These are phyloP conservation scores for Himantopus leucocephalus DNA, from an alignment of 2,113 vertebrate species.

Conservation along the genomic window DNA sequence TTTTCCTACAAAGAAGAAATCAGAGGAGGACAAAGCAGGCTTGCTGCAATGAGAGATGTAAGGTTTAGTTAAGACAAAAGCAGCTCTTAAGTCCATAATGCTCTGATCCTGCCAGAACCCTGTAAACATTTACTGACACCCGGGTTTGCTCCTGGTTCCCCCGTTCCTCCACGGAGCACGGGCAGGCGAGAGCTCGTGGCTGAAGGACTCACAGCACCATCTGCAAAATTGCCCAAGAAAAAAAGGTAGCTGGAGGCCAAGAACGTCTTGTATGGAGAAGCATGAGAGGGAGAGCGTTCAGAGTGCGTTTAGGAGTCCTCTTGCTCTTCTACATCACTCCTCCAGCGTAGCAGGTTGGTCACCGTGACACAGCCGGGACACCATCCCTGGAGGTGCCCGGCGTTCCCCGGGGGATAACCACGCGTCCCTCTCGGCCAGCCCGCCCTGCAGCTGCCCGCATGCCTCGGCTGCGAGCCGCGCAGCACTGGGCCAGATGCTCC, in stretches of 20 bases:
- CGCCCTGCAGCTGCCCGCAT: background rate
- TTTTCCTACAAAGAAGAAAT: background rate
- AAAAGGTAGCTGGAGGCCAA: background rate
- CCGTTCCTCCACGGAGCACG: fast-evolving
- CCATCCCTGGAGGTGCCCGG: background rate
- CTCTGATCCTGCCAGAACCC: background rate
- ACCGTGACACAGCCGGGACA: background rate
- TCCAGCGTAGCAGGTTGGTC: fast-evolving
- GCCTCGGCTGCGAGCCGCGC: background rate
- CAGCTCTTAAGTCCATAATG: background rate
- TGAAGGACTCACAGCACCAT: background rate
- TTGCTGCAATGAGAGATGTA: background rate
- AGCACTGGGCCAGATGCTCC: background rate
- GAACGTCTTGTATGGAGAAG: background rate
- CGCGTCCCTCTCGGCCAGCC: background rate
- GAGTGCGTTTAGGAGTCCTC: background rate
- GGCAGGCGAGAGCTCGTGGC: fast-evolving
- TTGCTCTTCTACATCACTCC: background rate
- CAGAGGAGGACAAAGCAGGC: background rate
- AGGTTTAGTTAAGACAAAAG: fast-evolving
- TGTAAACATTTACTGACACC: too few relatives aligned
- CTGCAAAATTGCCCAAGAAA: background rate
- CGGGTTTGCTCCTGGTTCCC: background rate
- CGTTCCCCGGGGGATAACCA: background rate
- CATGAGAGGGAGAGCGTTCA: background rate